Conservation (phyloP, 2,113 vertebrate genomes). For the Lophotis ruficrista region DNA sequence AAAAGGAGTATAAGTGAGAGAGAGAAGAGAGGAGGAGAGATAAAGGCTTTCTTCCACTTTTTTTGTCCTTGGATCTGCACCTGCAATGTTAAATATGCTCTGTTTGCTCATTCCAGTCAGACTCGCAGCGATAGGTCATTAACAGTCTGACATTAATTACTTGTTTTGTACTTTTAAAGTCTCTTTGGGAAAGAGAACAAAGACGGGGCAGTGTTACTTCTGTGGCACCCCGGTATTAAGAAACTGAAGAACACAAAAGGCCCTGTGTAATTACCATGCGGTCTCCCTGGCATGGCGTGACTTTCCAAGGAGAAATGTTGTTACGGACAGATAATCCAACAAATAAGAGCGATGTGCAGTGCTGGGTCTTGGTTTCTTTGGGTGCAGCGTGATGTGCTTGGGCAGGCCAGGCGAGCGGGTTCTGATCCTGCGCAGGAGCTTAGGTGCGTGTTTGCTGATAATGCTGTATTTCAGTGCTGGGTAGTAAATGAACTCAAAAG, state of each 20-base stretch:
- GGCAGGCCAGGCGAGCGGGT: not conserved
- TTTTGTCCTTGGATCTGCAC: constrained; percentile 25
- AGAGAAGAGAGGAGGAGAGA: not conserved
- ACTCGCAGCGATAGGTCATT: not conserved
- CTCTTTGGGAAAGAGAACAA: not conserved
- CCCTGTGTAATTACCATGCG: not conserved
- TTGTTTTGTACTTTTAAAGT: not conserved
- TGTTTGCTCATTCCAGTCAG: constrained; percentile 11
- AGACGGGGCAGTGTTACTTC: not conserved
- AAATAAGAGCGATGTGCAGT: rapidly evolving
- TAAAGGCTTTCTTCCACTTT: not conserved
- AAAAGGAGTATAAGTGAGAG: not conserved
- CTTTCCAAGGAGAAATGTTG: not conserved
- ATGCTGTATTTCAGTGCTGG: not conserved
- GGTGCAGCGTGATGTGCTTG: not conserved
- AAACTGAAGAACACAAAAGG: not conserved
- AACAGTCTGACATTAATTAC: constrained; percentile 16
- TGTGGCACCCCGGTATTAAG: not conserved
- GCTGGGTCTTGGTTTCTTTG: not conserved
- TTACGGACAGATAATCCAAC: not conserved
- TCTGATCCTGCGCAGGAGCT: not conserved
- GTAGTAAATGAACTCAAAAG: not conserved
- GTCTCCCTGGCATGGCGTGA: not conserved
- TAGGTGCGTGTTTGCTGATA: not conserved
- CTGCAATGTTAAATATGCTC: not conserved